Percentiles rank a stretch among this genome's conserved stretches.
These are phyloP conservation scores for Molossus alvarezi DNA, from an alignment of 2,797 vertebrate species.

Conservation along the genomic window DNA sequence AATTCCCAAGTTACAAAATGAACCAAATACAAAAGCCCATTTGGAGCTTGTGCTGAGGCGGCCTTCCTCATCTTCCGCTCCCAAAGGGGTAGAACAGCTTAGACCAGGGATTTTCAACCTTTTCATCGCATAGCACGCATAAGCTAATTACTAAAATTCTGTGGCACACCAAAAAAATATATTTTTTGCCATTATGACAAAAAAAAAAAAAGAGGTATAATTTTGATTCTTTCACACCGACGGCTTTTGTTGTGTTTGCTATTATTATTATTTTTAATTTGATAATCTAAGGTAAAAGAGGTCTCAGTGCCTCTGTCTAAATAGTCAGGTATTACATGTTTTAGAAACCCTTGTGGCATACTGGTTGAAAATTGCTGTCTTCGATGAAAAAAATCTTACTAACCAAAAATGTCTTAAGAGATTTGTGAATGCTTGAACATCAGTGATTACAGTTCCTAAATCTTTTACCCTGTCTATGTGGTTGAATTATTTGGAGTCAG, in stretches of 20 bases:
- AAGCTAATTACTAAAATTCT: neutral
- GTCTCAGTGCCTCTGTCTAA: neutral
- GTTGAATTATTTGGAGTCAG: neutral
- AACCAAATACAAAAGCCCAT: neutral
- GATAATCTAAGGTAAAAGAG: neutral
- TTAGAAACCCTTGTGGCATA: neutral
- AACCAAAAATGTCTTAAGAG: neutral
- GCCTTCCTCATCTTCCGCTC: neutral
- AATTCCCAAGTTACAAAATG: conserved; percentile 24
- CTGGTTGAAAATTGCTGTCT: neutral
- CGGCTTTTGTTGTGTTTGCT: neutral
- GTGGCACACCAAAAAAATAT: neutral
- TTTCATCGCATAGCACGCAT: neutral
- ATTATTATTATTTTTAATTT: neutral
- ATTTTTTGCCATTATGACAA: neutral
- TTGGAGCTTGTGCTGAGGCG: neutral
- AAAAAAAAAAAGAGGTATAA: neutral
- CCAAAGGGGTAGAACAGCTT: neutral
- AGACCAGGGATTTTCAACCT: neutral
- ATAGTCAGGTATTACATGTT: neutral
- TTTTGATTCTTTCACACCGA: neutral
- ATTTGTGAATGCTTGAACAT: neutral
- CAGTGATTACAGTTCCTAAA: neutral
- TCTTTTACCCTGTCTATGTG: neutral
- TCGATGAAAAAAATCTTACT: neutral